Conservation (phyloP, 2,888 invertebrate species). For the Drosophila neutralis region DNA sequence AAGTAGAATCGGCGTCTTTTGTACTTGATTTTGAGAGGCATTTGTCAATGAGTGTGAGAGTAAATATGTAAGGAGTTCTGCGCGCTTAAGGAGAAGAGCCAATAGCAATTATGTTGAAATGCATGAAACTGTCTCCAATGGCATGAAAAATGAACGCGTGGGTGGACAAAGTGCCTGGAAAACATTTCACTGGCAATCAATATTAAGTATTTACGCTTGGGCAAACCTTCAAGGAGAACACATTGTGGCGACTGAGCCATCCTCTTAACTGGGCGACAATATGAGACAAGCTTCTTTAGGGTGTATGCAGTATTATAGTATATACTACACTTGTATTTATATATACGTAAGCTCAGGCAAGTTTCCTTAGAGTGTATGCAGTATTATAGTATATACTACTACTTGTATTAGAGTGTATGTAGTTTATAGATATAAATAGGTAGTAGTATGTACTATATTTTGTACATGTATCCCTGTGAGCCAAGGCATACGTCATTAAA, state of each 20-base stretch:
- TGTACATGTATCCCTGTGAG: neutral
- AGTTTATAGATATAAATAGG: neutral
- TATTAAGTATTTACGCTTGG: conserved; percentile 59
- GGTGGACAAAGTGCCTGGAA: conserved; percentile 20
- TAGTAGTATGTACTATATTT: neutral
- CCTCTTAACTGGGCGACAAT: conserved; percentile 10
- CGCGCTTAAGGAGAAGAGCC: conserved; percentile 42
- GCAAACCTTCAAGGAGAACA: conserved; percentile 10
- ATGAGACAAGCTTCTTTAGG: neutral
- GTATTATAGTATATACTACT: neutral
- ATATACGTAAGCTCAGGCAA: neutral
- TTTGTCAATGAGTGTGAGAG: conserved; percentile 23
- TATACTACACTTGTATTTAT: neutral
- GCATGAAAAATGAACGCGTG: conserved; percentile 54
- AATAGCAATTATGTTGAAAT: conserved; percentile 54
- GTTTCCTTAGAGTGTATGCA: neutral
- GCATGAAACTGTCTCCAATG: conserved; percentile 40
- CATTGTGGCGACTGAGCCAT: conserved; percentile 1
- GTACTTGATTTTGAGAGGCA: conserved; percentile 66
- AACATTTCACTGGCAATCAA: conserved; percentile 47
- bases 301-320: neutral
- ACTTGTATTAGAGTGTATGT: neutral
- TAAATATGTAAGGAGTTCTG: neutral
- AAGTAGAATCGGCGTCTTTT: conserved; percentile 46
- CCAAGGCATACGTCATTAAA: neutral